A percentile compares a stretch with the other conserved stretches of the same genome.
Evolutionary conservation across 1,140 invertebrate genomes (phyloP).

Genomic region (Sitophilus oryzae): DNA sequence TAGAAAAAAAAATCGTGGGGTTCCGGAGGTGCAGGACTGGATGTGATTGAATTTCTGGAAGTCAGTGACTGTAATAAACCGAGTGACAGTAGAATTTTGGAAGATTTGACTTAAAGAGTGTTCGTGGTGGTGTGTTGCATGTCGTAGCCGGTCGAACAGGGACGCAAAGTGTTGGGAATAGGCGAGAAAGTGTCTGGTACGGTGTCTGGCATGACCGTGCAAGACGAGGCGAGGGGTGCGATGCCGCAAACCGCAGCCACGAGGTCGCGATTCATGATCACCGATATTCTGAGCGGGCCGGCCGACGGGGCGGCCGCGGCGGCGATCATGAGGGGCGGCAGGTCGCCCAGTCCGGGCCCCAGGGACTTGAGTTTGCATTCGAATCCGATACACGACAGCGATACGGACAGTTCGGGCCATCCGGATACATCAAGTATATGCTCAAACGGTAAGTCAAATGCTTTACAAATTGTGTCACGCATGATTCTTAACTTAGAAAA

Average conservation of each 20-base stretch:
- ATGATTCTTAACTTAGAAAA: not conserved
- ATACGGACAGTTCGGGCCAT: constrained; percentile 44
- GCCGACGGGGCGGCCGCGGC: constrained; percentile 32
- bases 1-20: no score
- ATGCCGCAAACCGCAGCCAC: constrained; percentile 46
- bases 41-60: no score
- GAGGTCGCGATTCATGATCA: constrained; percentile 72
- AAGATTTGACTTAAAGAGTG: no score
- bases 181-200: constrained; percentile 38
- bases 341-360: constrained; percentile 44
- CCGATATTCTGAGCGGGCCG: constrained; percentile 59
- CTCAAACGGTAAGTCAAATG: constrained; percentile 39
- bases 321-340: constrained; percentile 27
- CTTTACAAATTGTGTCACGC: not conserved
- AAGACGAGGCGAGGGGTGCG: constrained; percentile 42
- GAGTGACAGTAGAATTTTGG: no score
- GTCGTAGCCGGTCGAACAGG: not conserved
- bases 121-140: no score
- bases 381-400: constrained; percentile 40
- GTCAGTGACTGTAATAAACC: no score
- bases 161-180: constrained; percentile 39
- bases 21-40: no score
- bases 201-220: constrained; percentile 45
- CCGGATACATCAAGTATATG: constrained; percentile 43
- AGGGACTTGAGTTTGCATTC: constrained; percentile 42